Conservation (phyloP, 2,113 vertebrate genomes). For the Etheostoma spectabile region DNA sequence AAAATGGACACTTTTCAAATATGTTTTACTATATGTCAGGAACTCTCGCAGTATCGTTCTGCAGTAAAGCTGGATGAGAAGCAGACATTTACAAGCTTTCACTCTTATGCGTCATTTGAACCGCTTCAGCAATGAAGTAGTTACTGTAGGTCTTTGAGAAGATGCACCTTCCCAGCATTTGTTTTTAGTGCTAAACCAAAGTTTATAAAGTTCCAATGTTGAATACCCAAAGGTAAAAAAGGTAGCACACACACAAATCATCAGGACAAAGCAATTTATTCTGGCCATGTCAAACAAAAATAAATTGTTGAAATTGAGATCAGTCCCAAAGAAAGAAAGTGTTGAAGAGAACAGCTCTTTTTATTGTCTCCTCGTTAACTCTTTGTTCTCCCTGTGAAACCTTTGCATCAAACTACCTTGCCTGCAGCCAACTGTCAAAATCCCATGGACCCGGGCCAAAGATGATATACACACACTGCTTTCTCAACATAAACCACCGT, state of each 20-base stretch:
- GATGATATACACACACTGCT: constrained; percentile 77
- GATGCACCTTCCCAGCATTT: too few relatives aligned
- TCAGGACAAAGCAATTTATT: too few relatives aligned
- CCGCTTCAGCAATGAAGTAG: constrained; percentile 3
- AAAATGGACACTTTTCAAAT: constrained; percentile 42
- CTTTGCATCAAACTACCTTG: constrained; percentile 57
- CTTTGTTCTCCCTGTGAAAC: constrained; percentile 45
- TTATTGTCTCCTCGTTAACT: constrained; percentile 17
- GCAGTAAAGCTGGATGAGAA: constrained; percentile 11
- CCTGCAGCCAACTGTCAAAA: constrained; percentile 73
- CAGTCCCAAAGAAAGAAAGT: not conserved
- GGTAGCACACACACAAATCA: too few relatives aligned
- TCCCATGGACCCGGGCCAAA: constrained; percentile 70
- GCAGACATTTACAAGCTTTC: constrained; percentile 33
- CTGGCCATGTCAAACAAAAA: too few relatives aligned
- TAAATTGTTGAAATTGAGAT: too few relatives aligned
- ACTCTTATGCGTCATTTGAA: constrained; percentile 4
- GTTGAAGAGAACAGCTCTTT: constrained; percentile 21
- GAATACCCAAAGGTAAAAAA: too few relatives aligned
- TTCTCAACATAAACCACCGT: constrained; percentile 74
- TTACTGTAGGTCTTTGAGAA: too few relatives aligned
- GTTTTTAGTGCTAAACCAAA: too few relatives aligned
- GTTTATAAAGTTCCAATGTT: too few relatives aligned
- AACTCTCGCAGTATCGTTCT: constrained; percentile 14
- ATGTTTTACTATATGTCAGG: constrained; percentile 33